Percentiles rank a stretch among this genome's conserved stretches.
Evolutionary conservation across 2,888 invertebrate genomes (phyloP).

Genomic region (Onthophagus sagittarius): DNA sequence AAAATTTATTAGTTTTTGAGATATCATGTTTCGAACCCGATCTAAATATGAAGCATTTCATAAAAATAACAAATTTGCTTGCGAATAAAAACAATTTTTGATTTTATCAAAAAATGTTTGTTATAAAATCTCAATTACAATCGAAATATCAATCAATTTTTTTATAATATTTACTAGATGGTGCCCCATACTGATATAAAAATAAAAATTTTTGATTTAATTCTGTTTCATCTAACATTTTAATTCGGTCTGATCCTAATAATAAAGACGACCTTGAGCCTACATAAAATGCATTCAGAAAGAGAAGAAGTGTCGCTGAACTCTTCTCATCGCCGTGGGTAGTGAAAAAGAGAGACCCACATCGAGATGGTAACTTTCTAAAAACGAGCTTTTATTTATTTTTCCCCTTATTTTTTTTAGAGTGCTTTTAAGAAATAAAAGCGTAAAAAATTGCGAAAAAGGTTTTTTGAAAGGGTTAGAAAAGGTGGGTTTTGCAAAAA

Average conservation of each 20-base stretch:
- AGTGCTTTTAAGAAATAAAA: background rate
- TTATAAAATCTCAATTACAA: too few species aligned
- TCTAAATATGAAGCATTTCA: too few species aligned
- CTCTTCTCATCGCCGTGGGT: background rate
- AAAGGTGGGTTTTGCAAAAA: background rate
- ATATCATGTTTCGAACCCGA: too few species aligned
- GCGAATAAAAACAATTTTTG: too few species aligned
- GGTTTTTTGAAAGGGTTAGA: background rate
- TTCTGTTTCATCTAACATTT: background rate
- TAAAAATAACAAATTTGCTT: too few species aligned
- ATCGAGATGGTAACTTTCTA: background rate
- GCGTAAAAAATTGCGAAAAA: background rate
- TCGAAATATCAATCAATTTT: too few species aligned
- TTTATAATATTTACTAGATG: too few species aligned
- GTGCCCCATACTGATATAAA: too few species aligned
- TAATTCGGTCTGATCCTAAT: too few species aligned
- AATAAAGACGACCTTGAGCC: background rate
- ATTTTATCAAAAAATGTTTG: too few species aligned
- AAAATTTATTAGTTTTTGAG: too few species aligned
- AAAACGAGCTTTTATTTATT: background rate
- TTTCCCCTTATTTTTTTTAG: background rate
- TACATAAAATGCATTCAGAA: background rate
- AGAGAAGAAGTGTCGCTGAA: background rate
- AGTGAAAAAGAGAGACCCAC: background rate
- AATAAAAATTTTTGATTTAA: background rate